Conservation (phyloP, 2,797 vertebrate species). For the Bucorvus abyssinicus region DNA sequence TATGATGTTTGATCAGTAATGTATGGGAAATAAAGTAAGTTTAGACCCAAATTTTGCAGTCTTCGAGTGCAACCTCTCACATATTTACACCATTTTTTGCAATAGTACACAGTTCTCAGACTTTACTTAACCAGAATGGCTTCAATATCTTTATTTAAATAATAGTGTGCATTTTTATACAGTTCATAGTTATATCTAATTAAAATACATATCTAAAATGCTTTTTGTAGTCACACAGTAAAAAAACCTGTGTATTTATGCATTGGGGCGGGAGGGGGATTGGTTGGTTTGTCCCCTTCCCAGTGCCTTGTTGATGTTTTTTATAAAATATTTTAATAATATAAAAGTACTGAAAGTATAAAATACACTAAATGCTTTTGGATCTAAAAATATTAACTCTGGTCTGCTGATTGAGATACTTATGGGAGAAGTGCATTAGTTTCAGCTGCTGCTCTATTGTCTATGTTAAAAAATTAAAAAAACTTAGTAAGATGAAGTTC, state of each 20-base stretch:
- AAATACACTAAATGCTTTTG: not conserved
- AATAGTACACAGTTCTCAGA: not conserved
- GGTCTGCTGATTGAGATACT: not conserved
- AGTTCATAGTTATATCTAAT: not conserved
- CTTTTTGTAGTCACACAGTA: not conserved
- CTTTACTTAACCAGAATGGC: not conserved
- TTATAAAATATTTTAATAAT: not conserved
- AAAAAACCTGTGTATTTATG: not conserved
- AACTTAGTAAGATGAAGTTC: not conserved
- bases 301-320: not conserved
- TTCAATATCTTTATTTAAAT: not conserved
- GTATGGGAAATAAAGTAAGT: not conserved
- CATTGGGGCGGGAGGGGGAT: not conserved
- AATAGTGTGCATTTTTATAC: not conserved
- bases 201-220: not conserved
- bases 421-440: not conserved
- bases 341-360: not conserved
- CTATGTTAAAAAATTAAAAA: not conserved
- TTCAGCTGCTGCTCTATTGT: not conserved
- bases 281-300: not conserved
- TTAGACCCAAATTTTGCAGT: not conserved
- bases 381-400: not conserved
- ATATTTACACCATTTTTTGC: not conserved
- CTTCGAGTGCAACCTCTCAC: not conserved
- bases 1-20: not conserved